A percentile compares a stretch with the other conserved stretches of the same genome.
phyloP scores from a whole-genome alignment of 2,888 invertebrate species.

The Mythimna pallens region DNA sequence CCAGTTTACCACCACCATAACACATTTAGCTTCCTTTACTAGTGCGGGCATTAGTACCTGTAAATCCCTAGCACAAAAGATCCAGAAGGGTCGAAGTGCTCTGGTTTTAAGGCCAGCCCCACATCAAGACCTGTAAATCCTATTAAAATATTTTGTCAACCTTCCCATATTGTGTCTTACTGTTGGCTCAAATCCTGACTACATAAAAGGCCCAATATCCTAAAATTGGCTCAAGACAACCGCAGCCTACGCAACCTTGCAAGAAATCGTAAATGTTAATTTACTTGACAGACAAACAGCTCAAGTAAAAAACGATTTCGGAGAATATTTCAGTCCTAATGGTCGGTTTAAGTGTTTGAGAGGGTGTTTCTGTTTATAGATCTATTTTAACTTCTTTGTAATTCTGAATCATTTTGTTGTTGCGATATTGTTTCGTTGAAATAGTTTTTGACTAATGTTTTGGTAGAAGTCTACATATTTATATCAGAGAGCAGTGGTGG shows the following conservation, averaged over 20 bases:
- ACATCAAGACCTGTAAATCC: neutral
- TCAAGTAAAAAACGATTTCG: conserved; percentile 15
- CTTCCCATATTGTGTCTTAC: conserved; percentile 5
- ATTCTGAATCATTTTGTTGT: no score
- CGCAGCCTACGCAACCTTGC: conserved; percentile 30
- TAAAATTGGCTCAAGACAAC: conserved; percentile 36
- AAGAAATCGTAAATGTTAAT: conserved; percentile 45
- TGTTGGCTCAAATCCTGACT: conserved; percentile 5
- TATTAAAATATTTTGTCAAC: conserved; percentile 25
- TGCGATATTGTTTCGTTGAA: no score
- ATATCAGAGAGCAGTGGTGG: no score
- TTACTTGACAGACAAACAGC: conserved; percentile 39
- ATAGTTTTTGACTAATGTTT: no score
- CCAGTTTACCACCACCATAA: no score
- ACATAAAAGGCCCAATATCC: conserved; percentile 21
- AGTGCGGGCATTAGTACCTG: no score
- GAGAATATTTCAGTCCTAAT: neutral
- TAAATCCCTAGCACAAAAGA: accelerated
- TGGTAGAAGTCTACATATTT: no score
- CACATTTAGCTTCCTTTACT: no score
- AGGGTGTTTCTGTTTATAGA: neutral
- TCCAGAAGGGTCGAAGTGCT: accelerated
- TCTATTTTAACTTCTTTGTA: neutral
- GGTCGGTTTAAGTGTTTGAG: neutral
- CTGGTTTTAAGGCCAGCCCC: accelerated